Conservation (phyloP, 2,888 invertebrate species). For the Nymphalis c-album region DNA sequence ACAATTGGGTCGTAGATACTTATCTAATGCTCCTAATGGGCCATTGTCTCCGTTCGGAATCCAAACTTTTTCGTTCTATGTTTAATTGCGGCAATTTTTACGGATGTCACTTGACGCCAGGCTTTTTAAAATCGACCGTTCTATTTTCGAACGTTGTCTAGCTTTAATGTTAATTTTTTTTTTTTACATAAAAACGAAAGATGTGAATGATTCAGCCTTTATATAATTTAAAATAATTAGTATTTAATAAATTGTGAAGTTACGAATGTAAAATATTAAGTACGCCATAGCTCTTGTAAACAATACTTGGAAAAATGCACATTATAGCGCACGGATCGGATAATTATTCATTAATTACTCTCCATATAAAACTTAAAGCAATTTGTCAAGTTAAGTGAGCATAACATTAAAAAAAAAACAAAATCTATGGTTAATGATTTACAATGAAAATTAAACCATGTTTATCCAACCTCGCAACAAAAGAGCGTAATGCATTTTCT, state of each 20-base stretch:
- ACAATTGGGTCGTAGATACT: constrained; percentile 70
- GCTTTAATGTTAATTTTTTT: constrained; percentile 16
- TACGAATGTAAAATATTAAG: background rate
- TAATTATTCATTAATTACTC: constrained; percentile 5
- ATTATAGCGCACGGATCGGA: background rate
- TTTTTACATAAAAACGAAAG: background rate
- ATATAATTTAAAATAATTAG: background rate
- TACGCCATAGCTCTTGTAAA: background rate
- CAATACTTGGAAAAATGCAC: constrained; percentile 1
- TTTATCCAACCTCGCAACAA: too few relatives aligned
- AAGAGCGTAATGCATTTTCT: too few relatives aligned
- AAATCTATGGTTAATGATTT: background rate
- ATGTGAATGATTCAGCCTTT: background rate
- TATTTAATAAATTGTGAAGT: background rate
- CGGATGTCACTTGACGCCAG: constrained; percentile 60
- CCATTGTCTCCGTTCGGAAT: constrained; percentile 69
- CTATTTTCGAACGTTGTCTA: constrained; percentile 39
- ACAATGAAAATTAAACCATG: too few relatives aligned
- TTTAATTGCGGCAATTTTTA: constrained; percentile 79
- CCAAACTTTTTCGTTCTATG: constrained; percentile 61
- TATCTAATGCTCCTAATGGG: constrained; percentile 75
- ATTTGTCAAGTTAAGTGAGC: background rate
- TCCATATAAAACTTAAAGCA: background rate
- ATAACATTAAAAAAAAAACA: background rate
- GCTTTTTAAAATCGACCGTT: constrained; percentile 48